Evolutionary conservation across 92 coral and sea anemone species (phyloP), one percentile per base, ranked within the genome.

Genomic region (Porites cylindrica): DNA sequence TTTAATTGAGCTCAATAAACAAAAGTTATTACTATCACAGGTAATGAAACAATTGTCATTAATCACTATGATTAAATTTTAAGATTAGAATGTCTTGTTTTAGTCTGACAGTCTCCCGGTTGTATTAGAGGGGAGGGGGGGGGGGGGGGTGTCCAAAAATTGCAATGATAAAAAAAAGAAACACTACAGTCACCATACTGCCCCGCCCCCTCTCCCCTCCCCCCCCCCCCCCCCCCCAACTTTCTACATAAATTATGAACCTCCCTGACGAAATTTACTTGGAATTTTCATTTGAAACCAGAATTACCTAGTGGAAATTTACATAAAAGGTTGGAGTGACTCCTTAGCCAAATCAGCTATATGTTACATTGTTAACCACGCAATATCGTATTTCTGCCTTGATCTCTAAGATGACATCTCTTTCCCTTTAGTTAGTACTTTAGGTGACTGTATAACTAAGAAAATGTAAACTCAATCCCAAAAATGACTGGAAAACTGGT

Each of bases 401-500:
- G 70, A 65, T 23, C 70, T 65, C 70, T 65, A 65, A 65, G 0
- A n/a, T n/a, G 32, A n/a, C 0, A n/a, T n/a, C 70, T 65, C 70
- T 65, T n/a, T n/a, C 8, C 70, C 70, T n/a, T 65, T 65, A 65
- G 32, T 65, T 65, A n/a, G 70, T n/a, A 65, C 70, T 65, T 65
- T 65, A 65, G 21, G 70, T 65, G 70, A 65, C 70, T 10, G 4
- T 65, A 65, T 65, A 65, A 29, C 70, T 65, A 65, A 0, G 70
- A 65, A 65, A 65, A 65, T 65, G 70, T 65, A 65, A 65, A 65
- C 19, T 65, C 32, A 65, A 65, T 65, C 70, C 70, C 70, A 65
- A 65, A 11, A 65, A 65, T 65, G 70, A 65, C 70, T 65, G 32
- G 70, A 65, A 65, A 65, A 65, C 70, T 65, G 70, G 70, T 65